Base-by-base conservation (phyloP, 2,888 invertebrate species). In the Drosophila pseudotalamancana region DNA sequence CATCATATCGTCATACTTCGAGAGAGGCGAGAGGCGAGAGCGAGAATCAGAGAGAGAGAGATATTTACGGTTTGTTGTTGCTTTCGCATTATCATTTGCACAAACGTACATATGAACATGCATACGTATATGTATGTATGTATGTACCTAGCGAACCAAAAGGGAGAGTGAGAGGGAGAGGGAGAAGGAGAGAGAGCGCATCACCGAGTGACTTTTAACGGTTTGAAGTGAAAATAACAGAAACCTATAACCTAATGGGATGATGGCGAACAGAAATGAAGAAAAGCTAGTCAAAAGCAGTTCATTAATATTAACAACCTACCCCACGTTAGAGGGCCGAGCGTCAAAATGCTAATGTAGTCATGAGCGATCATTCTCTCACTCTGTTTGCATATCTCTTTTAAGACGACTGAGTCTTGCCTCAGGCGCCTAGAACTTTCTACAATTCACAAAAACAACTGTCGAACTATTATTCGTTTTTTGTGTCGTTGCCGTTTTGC, bases 401-500 rank as follows among this genome's bases (percentile, higher is more conserved):
- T 43, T 12, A 23, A 31, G 42, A 18, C 25, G 37, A 14, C 8
- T n/a, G 43, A 29, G 25, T 48, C 48, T 34, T 53, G 32, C 12
- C 32, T 31, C 60, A 73, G 72, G 82, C 82, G 81, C 79, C 81
- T 68, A 81, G 81, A 81, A 81, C 82, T 81, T 81, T 81, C 81
- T 71, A 76, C 61, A 72, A 62, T 56, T 48, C 42, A 76, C 71
- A 75, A 83, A 46, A 50, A 68, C 57, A 62, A 60, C 31, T 49
- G 50, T 29, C 62, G 56, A 51, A 50, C 43, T 54, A 55, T 49
- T 16, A 53, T 62, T 59, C 59, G 42, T 40, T 46, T 40, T 72
- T 59, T 64, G 55, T 67, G 40, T 67, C 63, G 65, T 72, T 62
- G 57, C 65, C 74, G 72, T 56, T 74, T 81, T 73, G 46, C 25